phyloP scores from a whole-genome alignment of 2,113 vertebrate genomes.

The human region DNA sequence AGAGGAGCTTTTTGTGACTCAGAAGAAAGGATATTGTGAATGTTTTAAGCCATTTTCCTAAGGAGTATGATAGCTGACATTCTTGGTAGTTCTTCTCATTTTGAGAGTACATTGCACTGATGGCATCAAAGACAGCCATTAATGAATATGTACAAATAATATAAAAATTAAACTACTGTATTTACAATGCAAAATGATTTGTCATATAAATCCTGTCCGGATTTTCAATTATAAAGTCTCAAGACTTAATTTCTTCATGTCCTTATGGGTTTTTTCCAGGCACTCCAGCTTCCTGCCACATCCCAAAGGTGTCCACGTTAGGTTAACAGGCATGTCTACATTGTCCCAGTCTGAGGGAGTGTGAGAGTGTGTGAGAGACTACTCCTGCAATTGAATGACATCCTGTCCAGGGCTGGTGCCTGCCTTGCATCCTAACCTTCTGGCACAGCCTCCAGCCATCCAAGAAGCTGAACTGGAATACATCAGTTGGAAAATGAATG shows the following conservation, averaged over 20 bases:
- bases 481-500: too few relatives aligned
- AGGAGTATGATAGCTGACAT: slow-evolving; percentile 18
- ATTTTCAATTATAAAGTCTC: slow-evolving; percentile 61
- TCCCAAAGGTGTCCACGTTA: too few relatives aligned
- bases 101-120: slow-evolving; percentile 66
- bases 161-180: slow-evolving; percentile 47
- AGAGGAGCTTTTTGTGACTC: not conserved
- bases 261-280: not conserved
- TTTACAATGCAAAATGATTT: slow-evolving; percentile 49
- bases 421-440: not conserved
- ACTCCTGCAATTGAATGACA: not conserved
- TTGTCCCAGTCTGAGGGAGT: not conserved
- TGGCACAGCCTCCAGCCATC: not conserved
- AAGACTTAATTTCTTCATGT: not conserved
- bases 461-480: not conserved
- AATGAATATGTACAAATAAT: slow-evolving; percentile 69
- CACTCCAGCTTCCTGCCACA: too few relatives aligned
- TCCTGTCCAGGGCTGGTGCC: not conserved
- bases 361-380: not conserved
- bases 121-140: slow-evolving; percentile 55
- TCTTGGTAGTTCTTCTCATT: slow-evolving; percentile 59
- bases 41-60: slow-evolving; percentile 19
- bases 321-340: not conserved
- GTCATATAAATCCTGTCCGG: slow-evolving; percentile 38
- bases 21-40: slow-evolving; percentile 27